Percentiles rank a stretch among this genome's conserved stretches.
Evolutionary conservation across 30 jellyfish, hydroid and myxozoan genomes (phyloP).

Genomic region (Cassiopea andromeda): DNA sequence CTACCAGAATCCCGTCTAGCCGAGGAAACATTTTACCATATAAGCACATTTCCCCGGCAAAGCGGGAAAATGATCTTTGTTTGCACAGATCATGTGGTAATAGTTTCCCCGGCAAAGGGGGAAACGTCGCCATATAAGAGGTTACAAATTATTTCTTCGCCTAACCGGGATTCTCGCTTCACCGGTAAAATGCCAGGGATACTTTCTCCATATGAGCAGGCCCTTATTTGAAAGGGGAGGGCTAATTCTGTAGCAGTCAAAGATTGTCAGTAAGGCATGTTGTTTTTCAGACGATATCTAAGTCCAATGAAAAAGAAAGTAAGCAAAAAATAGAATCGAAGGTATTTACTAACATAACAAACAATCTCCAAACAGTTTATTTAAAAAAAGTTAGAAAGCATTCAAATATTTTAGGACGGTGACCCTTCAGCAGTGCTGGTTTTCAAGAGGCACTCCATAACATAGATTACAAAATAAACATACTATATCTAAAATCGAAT

Average conservation of each 20-base stretch:
- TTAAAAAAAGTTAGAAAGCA: no score
- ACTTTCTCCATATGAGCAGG: constrained; percentile 3
- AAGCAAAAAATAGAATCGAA: no score
- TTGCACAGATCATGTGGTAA: neutral
- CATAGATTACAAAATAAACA: no score
- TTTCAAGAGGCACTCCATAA: no score
- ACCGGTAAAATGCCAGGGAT: neutral
- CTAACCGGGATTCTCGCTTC: neutral
- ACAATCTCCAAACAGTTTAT: no score
- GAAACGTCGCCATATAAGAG: neutral
- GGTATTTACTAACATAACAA: no score
- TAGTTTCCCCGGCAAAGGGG: neutral
- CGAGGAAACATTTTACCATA: neutral
- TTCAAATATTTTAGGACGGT: no score
- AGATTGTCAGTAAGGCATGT: no score
- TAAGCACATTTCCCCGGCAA: constrained; percentile 5
- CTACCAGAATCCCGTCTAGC: constrained; percentile 11
- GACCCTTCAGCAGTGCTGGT: no score
- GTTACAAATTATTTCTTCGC: neutral
- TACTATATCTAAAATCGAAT: no score
- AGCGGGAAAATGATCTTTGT: neutral
- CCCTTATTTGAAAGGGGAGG: neutral
- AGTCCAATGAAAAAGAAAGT: no score
- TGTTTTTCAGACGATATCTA: no score
- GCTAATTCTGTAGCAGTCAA: neutral